Evolutionary conservation across 1,140 invertebrate genomes (phyloP), one percentile per base, ranked within the genome.

Genomic region (Cephus cinctus): DNA sequence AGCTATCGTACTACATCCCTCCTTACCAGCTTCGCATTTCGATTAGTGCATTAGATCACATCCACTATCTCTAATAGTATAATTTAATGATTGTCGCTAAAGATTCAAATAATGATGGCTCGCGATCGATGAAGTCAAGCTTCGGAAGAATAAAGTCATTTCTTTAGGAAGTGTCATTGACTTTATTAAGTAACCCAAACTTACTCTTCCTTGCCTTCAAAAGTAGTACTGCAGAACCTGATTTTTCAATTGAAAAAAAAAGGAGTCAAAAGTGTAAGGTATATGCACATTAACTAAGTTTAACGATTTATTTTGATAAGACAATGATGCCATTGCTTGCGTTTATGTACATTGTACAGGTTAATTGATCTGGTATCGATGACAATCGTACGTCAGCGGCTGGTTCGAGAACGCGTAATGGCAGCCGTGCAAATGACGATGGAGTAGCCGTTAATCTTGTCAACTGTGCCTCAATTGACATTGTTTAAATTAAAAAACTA

Each of bases 401-500:
- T 27, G 25, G 25, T n/a, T 6, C n/a, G 25, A 27, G n/a, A 27
- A 8, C n/a, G 6, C n/a, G 6, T 27, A n/a, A 27, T 27, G 25
- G 25, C n/a, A n/a, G 6, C n/a, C 6, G 6, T 6, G n/a, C n/a
- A n/a, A 27, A n/a, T 27, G n/a, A 27, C 25, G 25, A 27, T 27
- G 25, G n/a, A n/a, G n/a, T 27, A 27, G 25, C 25, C 25, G n/a
- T n/a, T n/a, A n/a, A 27, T n/a, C n/a, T 27, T n/a, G 25, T n/a
- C 25, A 27, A 27, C 25, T 27, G 25, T 4, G 15, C 16, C 14
- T 57, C 51, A 52, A 25, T 34, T 63, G 57, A 59, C 51, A 65
- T 63, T 46, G 62, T 55, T 65, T 66, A 65, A 69, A 59, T 66
- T 68, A 67, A 50, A 70, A 69, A 73, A 73, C 72, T 75, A 75